phyloP scores from a whole-genome alignment of 2,888 invertebrate genomes.

The Epirrhoe alternata region DNA sequence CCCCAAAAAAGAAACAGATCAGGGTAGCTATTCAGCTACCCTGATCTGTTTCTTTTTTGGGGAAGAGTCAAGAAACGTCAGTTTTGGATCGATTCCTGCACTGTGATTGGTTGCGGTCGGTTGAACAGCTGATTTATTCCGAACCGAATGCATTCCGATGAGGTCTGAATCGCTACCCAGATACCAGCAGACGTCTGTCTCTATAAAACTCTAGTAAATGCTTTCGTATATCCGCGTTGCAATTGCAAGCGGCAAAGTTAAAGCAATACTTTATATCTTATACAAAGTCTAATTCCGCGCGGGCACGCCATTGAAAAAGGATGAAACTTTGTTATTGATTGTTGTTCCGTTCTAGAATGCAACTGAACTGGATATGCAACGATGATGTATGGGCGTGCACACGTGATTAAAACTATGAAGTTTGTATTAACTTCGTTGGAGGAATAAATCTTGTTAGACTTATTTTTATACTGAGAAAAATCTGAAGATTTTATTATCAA shows the following conservation, averaged over 20 bases:
- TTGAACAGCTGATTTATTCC: no score
- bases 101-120: no score
- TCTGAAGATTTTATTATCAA: background rate
- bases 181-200: background rate
- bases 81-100: no score
- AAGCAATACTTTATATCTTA: slow-evolving; percentile 61
- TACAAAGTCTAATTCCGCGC: slow-evolving; percentile 58
- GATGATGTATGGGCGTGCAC: slow-evolving; percentile 46
- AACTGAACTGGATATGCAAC: slow-evolving; percentile 41
- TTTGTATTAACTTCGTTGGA: slow-evolving; percentile 25
- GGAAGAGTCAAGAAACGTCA: no score
- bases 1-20: no score
- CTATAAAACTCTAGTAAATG: background rate
- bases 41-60: no score
- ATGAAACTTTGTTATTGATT: slow-evolving; percentile 66
- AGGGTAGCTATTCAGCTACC: no score
- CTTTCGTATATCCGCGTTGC: slow-evolving; percentile 37
- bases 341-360: slow-evolving; percentile 56
- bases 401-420: slow-evolving; percentile 31
- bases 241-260: slow-evolving; percentile 55
- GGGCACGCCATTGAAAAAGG: slow-evolving; percentile 57
- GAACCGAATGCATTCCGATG: no score
- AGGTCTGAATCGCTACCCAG: no score
- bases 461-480: background rate
- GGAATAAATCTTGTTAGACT: slow-evolving; percentile 2